Base-by-base conservation (phyloP, 2,888 invertebrate genomes). In the Drosophila recens region DNA sequence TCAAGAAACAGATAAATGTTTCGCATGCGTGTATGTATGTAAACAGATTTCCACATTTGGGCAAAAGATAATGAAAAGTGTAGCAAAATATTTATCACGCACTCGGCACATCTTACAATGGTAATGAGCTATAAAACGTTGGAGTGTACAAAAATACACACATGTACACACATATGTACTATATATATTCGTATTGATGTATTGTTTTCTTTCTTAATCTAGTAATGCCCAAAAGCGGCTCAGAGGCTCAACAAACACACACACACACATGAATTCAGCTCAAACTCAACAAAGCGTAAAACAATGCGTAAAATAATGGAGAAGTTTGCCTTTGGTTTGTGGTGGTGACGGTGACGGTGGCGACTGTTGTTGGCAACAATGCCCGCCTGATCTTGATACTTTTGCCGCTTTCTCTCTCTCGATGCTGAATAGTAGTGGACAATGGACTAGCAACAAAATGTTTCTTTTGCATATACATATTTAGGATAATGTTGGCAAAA, bases 191-290 rank as follows among this genome's bases (percentile, higher is more conserved):
- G 54, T 33, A 51, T 45, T 48, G 40, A 34, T 72, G 71, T 57
- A 82, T 84, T 87, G 77, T 84, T 73, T 68, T 69, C 63, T 4
- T 69, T 62, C 73, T 71, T 91, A 90, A 90, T 90, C 90, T 81
- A 88, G 82, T 89, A 87, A 91, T 89, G 75, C 91, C 52, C 65
- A 75, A 87, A 91, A 91, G 85, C 91, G 87, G 84, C 79, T 83
- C 84, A 90, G 69, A 90, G 69, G 57, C 54, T 67, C 57, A 56
- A 38, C 46, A 43, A 48, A 61, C 53, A 45, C 30, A 30, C 30
- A 5, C 46, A 43, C 51, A 61, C 53, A 45, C 15, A 38, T 48
- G 45, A 23, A 11, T 4, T 27, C 9, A 2, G 15, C 13, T 8
- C 17, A 79, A 30, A 30, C 30, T 30, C 2, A 30, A 30, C 73